Conservation (phyloP, 2,888 invertebrate genomes). For the Aspidapion aeneum region DNA sequence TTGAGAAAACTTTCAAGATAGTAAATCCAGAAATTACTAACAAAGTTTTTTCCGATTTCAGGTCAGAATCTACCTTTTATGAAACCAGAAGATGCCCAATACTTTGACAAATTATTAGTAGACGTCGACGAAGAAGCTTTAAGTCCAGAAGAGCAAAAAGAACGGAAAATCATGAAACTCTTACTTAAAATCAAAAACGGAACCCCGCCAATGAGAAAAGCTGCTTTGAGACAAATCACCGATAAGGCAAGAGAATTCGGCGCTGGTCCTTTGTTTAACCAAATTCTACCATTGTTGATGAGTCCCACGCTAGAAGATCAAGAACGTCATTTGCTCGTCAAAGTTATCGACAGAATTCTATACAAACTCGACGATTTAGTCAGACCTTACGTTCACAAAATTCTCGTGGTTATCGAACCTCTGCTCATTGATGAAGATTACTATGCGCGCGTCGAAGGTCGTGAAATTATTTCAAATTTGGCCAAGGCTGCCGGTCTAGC, state of each 20-base stretch:
- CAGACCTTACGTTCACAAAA: constrained; percentile 99
- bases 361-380: constrained; percentile 99
- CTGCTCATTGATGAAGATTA: constrained; percentile 99
- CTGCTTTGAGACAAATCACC: constrained; percentile 94
- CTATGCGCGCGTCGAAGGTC: constrained; percentile 98
- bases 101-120: constrained; percentile 96
- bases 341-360: constrained; percentile 97
- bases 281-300: constrained; percentile 98
- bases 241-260: constrained; percentile 99
- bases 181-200: constrained; percentile 98
- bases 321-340: constrained; percentile 96
- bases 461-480: constrained; percentile 98
- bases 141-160: constrained; percentile 95
- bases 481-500: constrained; percentile 99
- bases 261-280: constrained; percentile 97
- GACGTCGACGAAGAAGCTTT: constrained; percentile 97
- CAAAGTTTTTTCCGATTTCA: too few relatives aligned
- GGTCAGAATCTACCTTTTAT: constrained; percentile 89
- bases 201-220: constrained; percentile 99
- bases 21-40: too few relatives aligned
- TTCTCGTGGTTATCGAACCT: constrained; percentile 98
- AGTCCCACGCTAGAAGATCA: constrained; percentile 99
- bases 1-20: too few relatives aligned
- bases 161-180: constrained; percentile 98
- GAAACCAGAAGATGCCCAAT: constrained; percentile 99